These are phyloP conservation scores for Scomber colias DNA, from an alignment of 2,113 vertebrate genomes.

Conservation along the genomic window DNA sequence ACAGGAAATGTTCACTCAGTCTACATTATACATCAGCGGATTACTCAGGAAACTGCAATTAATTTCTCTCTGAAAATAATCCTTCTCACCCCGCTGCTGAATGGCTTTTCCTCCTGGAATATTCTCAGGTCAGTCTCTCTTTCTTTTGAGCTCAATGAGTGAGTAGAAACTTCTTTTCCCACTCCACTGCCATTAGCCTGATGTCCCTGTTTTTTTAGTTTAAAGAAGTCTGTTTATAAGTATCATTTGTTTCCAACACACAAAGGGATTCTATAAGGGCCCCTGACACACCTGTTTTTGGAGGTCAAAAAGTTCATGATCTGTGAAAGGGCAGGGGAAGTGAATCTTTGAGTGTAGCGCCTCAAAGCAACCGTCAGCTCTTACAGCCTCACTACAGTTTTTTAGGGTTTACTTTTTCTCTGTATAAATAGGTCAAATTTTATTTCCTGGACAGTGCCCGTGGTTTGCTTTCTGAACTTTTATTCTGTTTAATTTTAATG, in stretches of 20 bases:
- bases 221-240: conserved; percentile 1
- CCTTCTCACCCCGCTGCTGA: neutral
- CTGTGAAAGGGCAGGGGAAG: conserved; percentile 38
- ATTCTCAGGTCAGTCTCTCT: conserved; percentile 7
- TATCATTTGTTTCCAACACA: conserved; percentile 47
- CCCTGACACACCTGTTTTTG: conserved; percentile 55
- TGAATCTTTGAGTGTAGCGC: conserved; percentile 18
- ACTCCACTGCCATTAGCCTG: no score
- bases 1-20: conserved; percentile 18
- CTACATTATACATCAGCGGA: neutral
- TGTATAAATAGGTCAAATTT: conserved; percentile 4
- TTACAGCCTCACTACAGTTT: neutral
- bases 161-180: neutral
- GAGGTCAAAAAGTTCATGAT: conserved; percentile 58
- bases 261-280: conserved; percentile 35
- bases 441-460: neutral
- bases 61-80: neutral
- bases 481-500: conserved; percentile 35
- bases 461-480: conserved; percentile 37
- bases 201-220: neutral
- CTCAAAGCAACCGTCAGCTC: conserved; percentile 3
- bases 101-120: conserved; percentile 2
- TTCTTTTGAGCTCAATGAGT: neutral
- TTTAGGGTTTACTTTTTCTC: conserved; percentile 1
- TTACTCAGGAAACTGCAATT: neutral